phyloP scores from a whole-genome alignment of 1,140 invertebrate species.

The Charaxes varanes region DNA sequence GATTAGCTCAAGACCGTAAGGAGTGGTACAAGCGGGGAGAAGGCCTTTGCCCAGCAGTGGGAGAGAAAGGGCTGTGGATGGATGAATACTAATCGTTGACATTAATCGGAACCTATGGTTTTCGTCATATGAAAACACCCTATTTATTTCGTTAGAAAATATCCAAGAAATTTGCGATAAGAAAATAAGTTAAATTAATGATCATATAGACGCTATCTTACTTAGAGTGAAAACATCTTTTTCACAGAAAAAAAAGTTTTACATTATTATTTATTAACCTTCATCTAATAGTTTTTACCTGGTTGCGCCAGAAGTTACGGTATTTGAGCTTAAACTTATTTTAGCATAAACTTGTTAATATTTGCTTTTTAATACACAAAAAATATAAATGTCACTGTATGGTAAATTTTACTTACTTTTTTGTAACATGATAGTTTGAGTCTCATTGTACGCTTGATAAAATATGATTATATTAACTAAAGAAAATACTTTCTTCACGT shows the following conservation, averaged over 20 bases:
- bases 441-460: not conserved
- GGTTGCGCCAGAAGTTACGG: no score
- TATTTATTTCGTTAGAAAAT: not conserved
- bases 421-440: slow-evolving; percentile 1
- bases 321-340: not conserved
- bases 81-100: no score
- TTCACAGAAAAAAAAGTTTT: not conserved
- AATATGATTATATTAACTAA: not conserved
- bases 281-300: not conserved
- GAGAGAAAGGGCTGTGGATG: no score
- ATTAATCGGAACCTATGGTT: no score
- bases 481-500: not conserved
- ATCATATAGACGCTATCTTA: not conserved
- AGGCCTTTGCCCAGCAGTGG: no score
- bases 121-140: slow-evolving; percentile 1
- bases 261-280: not conserved
- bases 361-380: not conserved
- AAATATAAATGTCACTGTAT: not conserved
- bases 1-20: no score
- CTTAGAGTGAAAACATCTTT: not conserved
- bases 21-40: no score
- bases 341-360: not conserved
- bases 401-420: not conserved
- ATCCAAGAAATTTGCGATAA: not conserved
- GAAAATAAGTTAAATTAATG: not conserved